Base-by-base conservation (phyloP, 1,140 invertebrate genomes). In the Lepidurus arcticus region DNA sequence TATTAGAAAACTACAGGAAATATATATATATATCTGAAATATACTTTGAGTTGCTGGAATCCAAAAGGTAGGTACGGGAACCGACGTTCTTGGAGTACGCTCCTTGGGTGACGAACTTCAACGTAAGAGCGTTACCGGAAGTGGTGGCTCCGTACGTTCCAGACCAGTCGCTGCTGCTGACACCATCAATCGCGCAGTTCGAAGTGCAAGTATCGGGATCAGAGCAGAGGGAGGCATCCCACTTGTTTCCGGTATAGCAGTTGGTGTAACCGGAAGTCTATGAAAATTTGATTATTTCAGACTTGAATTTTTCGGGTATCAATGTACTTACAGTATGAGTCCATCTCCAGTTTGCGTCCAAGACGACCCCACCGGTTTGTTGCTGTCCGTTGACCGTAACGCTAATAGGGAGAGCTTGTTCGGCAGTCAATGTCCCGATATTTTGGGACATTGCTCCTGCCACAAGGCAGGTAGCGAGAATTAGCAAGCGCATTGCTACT, bases 331-430 rank as follows among this genome's bases (percentile, higher is more conserved):
- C 80, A 34, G 73, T 73, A 47, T 81, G 80, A 16, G 79, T 77
- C 80, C 80, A 81, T n/a, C 80, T 74, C 80, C 80, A 81, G 78
- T 81, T 81, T 42, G 80, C 47, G 74, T 81, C 80, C 26, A 81
- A 26, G 4, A 75, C 73, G 16, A 81, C 77, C 7, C 16, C 73
- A 9, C 76, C 73, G 43, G 78, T 24, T 42, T 81, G 77, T 0
- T 24, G 21, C 44, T 65, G 44, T 42, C 80, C 81, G 44, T 42
- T 79, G 43, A 79, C 76, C 16, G 76, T 73, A 47, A 81, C 81
- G 74, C 42, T 74, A 42, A 81, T 1, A 24, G 47, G 16, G 26
- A 80, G 76, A 13, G 76, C 75, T 1, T 74, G 45, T 43, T 81
- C 80, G 1, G 42, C 44, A 21, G 76, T 80, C 26, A 73, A 65